These are phyloP conservation scores for Aspidoscelis tigris DNA, from an alignment of 2,113 vertebrate genomes.

Conservation along the genomic window DNA sequence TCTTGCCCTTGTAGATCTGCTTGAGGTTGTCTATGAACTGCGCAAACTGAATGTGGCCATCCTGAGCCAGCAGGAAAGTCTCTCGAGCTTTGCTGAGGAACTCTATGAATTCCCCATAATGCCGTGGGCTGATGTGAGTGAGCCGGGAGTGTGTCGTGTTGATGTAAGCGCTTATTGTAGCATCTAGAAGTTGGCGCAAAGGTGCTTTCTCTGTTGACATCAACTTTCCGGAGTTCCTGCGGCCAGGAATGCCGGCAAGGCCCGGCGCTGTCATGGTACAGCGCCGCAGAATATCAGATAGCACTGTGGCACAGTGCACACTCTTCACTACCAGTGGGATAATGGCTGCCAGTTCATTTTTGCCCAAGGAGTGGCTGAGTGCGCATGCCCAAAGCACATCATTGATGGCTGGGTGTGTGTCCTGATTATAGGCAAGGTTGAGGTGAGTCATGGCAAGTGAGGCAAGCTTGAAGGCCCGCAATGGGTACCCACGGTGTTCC, in stretches of 20 bases:
- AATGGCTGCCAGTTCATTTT: slow-evolving; percentile 96
- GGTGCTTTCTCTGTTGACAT: slow-evolving; percentile 99
- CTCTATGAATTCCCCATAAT: slow-evolving; percentile 98
- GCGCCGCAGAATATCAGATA: slow-evolving; percentile 95
- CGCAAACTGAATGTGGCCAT: slow-evolving; percentile 96
- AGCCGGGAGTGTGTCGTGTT: slow-evolving; percentile 98
- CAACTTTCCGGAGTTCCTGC: slow-evolving; percentile 96
- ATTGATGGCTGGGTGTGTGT: slow-evolving; percentile 97
- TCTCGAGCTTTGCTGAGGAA: slow-evolving; percentile 97
- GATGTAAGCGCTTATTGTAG: slow-evolving; percentile 97
- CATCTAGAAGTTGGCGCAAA: slow-evolving; percentile 93
- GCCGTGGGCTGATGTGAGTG: slow-evolving; percentile 97
- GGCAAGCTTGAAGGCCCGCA: slow-evolving; percentile 96
- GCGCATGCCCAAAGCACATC: slow-evolving; percentile 98
- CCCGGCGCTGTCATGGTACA: slow-evolving; percentile 97
- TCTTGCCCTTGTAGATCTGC: slow-evolving; percentile 99
- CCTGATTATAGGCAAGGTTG: slow-evolving; percentile 98
- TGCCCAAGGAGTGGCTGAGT: slow-evolving; percentile 97
- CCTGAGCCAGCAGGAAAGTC: slow-evolving; percentile 95
- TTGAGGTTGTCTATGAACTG: slow-evolving; percentile 99
- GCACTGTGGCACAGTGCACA: slow-evolving; percentile 95
- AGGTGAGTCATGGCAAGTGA: slow-evolving; percentile 97
- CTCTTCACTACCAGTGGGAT: slow-evolving; percentile 98
- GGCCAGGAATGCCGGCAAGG: slow-evolving; percentile 92
- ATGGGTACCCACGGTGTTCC: slow-evolving; percentile 96